Percentiles rank a stretch among this genome's conserved stretches.
These are phyloP conservation scores for Micrasema minimum DNA, from an alignment of 1,140 invertebrate genomes.

Conservation along the genomic window DNA sequence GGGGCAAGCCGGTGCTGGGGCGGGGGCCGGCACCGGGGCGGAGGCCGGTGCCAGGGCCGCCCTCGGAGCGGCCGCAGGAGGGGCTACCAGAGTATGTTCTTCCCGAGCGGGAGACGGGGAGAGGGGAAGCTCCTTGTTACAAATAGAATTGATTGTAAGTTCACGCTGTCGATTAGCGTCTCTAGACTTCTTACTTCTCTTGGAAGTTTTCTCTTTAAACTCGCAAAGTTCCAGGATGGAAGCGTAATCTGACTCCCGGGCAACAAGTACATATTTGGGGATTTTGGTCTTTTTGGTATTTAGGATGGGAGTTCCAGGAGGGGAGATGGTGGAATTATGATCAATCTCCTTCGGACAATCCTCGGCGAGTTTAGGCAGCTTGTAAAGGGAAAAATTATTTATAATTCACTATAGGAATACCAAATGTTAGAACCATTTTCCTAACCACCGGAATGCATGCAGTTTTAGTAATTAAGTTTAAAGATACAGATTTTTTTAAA, in stretches of 20 bases:
- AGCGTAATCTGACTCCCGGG: slow-evolving; percentile 1
- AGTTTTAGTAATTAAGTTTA: slow-evolving; percentile 23
- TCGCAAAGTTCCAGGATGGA: slow-evolving; percentile 32
- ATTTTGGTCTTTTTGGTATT: slow-evolving; percentile 38
- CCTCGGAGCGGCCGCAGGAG: neutral
- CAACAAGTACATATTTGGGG: slow-evolving; percentile 13
- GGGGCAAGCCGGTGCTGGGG: neutral
- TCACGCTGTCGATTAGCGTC: slow-evolving; percentile 42
- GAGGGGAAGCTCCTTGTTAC: slow-evolving; percentile 43
- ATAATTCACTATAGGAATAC: slow-evolving; percentile 33
- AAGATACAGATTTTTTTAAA: no score
- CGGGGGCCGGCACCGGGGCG: neutral
- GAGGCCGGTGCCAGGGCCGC: neutral
- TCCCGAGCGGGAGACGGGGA: slow-evolving; percentile 33
- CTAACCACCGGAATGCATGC: slow-evolving; percentile 29
- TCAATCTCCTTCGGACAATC: slow-evolving; percentile 27
- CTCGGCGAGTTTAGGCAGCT: slow-evolving; percentile 42
- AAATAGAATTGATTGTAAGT: slow-evolving; percentile 40
- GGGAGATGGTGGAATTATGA: slow-evolving; percentile 5
- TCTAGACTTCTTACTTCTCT: slow-evolving; percentile 39
- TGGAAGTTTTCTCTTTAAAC: slow-evolving; percentile 41
- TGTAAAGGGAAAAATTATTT: slow-evolving; percentile 43
- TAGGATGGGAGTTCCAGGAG: slow-evolving; percentile 13
- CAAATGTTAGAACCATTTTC: slow-evolving; percentile 24
- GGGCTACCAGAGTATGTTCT: neutral